Evolutionary conservation across 2,888 invertebrate species (phyloP), one percentile per base, ranked within the genome.

Genomic region (Cataglyphis cursor): DNA sequence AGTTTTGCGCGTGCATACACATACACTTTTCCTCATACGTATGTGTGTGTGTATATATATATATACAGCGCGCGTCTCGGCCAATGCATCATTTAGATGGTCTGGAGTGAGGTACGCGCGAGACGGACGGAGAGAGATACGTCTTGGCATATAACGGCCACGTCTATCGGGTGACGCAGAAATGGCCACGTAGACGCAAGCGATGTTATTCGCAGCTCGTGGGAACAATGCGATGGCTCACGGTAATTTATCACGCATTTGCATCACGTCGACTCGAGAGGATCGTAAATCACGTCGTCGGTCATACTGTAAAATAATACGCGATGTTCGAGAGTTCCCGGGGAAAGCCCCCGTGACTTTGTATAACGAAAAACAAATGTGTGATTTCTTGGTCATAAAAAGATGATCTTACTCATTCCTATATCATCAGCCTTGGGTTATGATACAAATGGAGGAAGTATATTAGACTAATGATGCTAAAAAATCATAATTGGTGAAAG

Each of bases 51-150:
- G 70, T 59, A n/a, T 35, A 9, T 24, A 15, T 15, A 72, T 51
- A 62, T 44, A 48, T 21, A 35, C 35, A 51, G 51, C 51, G 78
- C 74, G 66, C 74, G 66, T 64, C 48, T 65, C 54, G 51, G 31
- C 84, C 86, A 78, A 89, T 89, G 88, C 81, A 88, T 89, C 89
- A 88, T 87, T 85, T 78, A 86, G 89, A 81, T 85, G 88, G 89
- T 35, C 89, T 72, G 21, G 35, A 73, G 75, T 59, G 35, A 65
- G 59, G 15, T 24, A 35, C 38, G 70, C 2, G 18, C 18, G 38
- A 73, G 35, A 73, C 31, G 57, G n/a, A 24, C 9, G 48, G 18
- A 28, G 75, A 35, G 28, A 81, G 64, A 76, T 51, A 76, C 24
- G 62, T 54, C 62, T 74, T 24, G 64, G 62, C 44, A n/a, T 51